phyloP scores from a whole-genome alignment of 2,113 vertebrate species.

The Heliornis fulica region DNA sequence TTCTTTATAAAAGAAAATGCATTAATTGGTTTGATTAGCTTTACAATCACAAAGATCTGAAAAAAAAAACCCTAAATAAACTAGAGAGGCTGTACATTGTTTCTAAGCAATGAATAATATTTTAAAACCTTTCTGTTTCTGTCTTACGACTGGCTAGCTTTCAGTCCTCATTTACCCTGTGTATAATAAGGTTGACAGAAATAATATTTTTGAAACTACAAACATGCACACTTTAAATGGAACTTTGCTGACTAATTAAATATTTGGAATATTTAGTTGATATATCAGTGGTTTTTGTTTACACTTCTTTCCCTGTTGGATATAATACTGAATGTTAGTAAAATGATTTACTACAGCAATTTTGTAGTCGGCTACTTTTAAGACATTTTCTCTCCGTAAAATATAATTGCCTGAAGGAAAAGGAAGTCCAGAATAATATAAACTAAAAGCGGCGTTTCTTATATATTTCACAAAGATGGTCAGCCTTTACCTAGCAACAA shows the following conservation, averaged over 20 bases:
- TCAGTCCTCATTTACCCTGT: neutral
- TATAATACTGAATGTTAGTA: neutral
- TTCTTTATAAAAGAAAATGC: neutral
- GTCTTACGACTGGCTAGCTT: neutral
- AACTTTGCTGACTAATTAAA: constrained; percentile 1
- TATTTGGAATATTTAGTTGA: neutral
- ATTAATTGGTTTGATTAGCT: neutral
- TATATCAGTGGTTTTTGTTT: neutral
- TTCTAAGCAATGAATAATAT: neutral
- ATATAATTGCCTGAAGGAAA: constrained; percentile 31
- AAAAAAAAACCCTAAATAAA: neutral
- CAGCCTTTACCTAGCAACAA: constrained; percentile 32
- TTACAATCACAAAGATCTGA: neutral
- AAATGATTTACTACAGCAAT: constrained; percentile 22
- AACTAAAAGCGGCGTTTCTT: neutral
- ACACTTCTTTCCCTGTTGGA: neutral
- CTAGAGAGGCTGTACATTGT: neutral
- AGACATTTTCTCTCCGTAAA: constrained; percentile 23
- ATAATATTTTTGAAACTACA: neutral
- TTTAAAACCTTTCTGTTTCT: neutral
- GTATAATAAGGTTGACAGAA: neutral
- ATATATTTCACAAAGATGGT: constrained; percentile 23
- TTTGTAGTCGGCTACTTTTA: constrained; percentile 24
- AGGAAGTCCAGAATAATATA: constrained; percentile 5
- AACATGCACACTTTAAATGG: constrained; percentile 6